phyloP scores from a whole-genome alignment of 2,797 vertebrate genomes.

The Hybognathus amarus region DNA sequence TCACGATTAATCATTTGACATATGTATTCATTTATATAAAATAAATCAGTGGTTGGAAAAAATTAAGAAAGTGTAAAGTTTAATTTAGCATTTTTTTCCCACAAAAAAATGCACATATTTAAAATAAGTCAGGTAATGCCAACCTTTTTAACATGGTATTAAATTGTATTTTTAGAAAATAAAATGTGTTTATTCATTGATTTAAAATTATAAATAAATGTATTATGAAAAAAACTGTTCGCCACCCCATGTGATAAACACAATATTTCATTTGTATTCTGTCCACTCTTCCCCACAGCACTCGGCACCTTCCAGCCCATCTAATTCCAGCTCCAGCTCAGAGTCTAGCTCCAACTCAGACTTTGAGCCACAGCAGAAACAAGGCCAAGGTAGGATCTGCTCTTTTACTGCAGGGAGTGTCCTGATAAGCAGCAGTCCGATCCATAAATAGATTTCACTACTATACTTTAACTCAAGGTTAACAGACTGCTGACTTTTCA shows the following conservation, averaged over 20 bases:
- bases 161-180: background rate
- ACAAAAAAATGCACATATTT: background rate
- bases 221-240: background rate
- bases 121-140: background rate
- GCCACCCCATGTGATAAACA: background rate
- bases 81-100: background rate
- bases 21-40: background rate
- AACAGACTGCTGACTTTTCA: constrained; percentile 2
- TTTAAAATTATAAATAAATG: background rate
- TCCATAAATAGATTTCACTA: constrained; percentile 28
- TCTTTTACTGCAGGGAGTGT: constrained; percentile 24
- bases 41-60: background rate
- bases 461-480: constrained; percentile 12
- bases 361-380: constrained; percentile 95
- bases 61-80: background rate
- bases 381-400: constrained; percentile 86
- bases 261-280: constrained; percentile 51
- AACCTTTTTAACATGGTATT: background rate
- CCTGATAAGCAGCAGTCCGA: constrained; percentile 15
- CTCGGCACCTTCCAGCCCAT: constrained; percentile 90
- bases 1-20: no score
- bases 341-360: constrained; percentile 97
- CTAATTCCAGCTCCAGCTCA: constrained; percentile 93
- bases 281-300: constrained; percentile 74
- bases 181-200: no score